Base-by-base conservation (phyloP, 2,888 invertebrate genomes). In the Cosmorhoe ocellata region DNA sequence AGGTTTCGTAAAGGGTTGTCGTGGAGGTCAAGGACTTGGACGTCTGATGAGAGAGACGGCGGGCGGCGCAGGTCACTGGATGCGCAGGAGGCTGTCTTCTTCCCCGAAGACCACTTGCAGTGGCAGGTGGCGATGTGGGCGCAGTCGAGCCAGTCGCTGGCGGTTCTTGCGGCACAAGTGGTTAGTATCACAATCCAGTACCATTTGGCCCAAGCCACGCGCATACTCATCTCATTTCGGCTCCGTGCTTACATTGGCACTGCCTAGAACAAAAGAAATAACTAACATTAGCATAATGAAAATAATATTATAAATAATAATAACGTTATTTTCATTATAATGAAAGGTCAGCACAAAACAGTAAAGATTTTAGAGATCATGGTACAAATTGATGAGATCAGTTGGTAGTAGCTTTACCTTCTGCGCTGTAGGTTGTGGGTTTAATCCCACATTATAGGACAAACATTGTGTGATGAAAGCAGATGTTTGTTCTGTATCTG, bases 61-160 rank as follows among this genome's bases (percentile, higher is more conserved):
- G 97, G 93, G 58, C 94, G 92, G 63, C 94, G 94, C 63, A 97
- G 92, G 65, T 95, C 95, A 63, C 95, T 94, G 71, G 95, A 94
- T 58, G 94, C 93, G 85, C 97, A 98, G 52, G 95, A 92, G 47
- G 97, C 97, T 33, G 96, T 96, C 81, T 96, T 96, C 85, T 97
- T 97, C 56, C 97, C 97, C 56, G 95, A 95, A 33, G 95, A 95
- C 97, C 97, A 98, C 89, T 96, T 97, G 92, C 97, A 97, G 71
- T 94, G 93, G 81, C 97, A 97, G 67, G 95, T 94, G 58, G 93
- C 90, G 71, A 96, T 95, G 62, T 93, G 92, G 69, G 96, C 95
- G 84, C 97, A 97, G 83, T 96, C 96, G 43, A 96, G 95, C 96
- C 96, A 97, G 84, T 97, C 97, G 67, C 88, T 88, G 67, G 87